Evolutionary conservation across 2,888 invertebrate species (phyloP), one percentile per base, ranked within the genome.

Genomic region (Pollenia angustigena): DNA sequence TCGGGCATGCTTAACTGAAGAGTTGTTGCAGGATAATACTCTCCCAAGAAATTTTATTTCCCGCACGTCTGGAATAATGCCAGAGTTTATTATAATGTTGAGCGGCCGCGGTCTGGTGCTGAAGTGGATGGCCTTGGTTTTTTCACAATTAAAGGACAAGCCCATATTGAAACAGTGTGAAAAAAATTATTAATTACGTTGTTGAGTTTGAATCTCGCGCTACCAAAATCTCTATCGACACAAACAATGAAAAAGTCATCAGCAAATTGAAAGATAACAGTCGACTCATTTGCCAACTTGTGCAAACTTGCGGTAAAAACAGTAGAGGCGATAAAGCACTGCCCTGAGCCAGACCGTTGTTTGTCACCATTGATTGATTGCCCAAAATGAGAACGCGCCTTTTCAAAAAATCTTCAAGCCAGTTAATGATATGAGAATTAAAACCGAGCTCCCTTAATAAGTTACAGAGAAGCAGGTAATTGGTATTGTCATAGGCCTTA

Each of bases 191-290:
- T n/a, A n/a, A n/a, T n/a, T n/a, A n/a, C n/a, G n/a, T n/a, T n/a
- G n/a, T n/a, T n/a, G n/a, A n/a, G n/a, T n/a, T n/a, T n/a, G n/a
- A n/a, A n/a, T n/a, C n/a, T n/a, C n/a, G n/a, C n/a, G n/a, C n/a
- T n/a, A n/a, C n/a, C n/a, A n/a, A n/a, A n/a, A n/a, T n/a, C n/a
- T n/a, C n/a, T n/a, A n/a, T n/a, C n/a, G n/a, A n/a, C n/a, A n/a
- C n/a, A n/a, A n/a, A n/a, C n/a, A n/a, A n/a, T n/a, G n/a, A n/a
- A n/a, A n/a, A n/a, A n/a, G 10, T 83, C 83, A 56, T 83, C 71
- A 0, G 76, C 76, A 56, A 76, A 83, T 48, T 76, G 82, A n/a
- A 62, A 76, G 9, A 76, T 2, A 2, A 16, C 0, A 1, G 52
- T 44, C 12, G 32, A 46, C 12, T 48, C 48, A 48, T 11, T 14